phyloP scores from a whole-genome alignment of 1,140 invertebrate species.

The Bombus pascuorum region DNA sequence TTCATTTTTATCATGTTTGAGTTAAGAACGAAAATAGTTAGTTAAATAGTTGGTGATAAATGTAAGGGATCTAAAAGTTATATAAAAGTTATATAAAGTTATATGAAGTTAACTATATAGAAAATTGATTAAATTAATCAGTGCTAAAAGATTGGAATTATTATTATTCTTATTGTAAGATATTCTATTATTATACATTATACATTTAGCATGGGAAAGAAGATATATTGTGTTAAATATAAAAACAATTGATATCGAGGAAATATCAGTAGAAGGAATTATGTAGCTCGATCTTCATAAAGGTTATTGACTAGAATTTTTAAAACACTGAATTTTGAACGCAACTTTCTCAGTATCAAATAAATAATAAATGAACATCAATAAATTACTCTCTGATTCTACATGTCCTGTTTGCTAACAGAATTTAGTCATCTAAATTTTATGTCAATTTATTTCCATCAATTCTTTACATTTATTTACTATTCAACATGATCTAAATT shows the following conservation, averaged over 20 bases:
- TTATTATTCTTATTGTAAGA: background rate
- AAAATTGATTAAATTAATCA: background rate
- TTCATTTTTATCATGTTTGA: background rate
- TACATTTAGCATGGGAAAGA: no score
- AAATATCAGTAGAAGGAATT: background rate
- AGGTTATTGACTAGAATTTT: background rate
- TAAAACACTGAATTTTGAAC: background rate
- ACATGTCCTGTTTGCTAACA: no score
- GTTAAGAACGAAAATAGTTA: background rate
- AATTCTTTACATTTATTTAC: background rate
- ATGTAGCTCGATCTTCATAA: background rate
- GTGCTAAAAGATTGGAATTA: background rate
- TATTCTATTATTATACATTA: no score
- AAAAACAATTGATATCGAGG: background rate
- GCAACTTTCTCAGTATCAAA: background rate
- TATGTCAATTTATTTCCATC: no score
- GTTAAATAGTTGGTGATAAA: background rate
- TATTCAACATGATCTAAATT: background rate
- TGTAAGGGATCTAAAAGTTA: no score
- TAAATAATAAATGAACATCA: no score
- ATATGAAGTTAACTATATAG: background rate
- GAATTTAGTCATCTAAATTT: no score
- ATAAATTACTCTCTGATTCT: no score
- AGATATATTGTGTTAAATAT: background rate
- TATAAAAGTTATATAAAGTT: no score